phyloP scores from a whole-genome alignment of 2,113 vertebrate genomes.

The Dipodomys ordii region DNA sequence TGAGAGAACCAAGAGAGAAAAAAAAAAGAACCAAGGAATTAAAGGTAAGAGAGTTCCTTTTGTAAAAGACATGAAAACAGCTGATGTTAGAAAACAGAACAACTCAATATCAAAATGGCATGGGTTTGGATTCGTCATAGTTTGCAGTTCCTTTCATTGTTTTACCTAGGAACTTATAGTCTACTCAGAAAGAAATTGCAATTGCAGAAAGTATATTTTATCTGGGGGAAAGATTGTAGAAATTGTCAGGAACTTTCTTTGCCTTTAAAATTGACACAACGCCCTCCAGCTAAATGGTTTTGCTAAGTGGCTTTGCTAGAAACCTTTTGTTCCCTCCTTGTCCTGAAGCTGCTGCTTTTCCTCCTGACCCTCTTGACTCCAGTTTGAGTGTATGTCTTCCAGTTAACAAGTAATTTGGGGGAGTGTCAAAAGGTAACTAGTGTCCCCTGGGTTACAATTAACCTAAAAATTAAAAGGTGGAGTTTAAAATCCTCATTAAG shows the following conservation, averaged over 20 bases:
- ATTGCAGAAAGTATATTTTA: conserved; percentile 56
- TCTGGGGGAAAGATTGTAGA: conserved; percentile 62
- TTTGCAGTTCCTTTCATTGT: conserved; percentile 32
- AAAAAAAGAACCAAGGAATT: not conserved
- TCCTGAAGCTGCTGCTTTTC: conserved; percentile 65
- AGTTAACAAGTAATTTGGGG: conserved; percentile 77
- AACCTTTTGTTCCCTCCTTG: conserved; percentile 57
- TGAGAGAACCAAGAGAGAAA: not conserved
- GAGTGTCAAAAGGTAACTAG: conserved; percentile 80
- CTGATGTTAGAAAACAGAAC: conserved; percentile 23
- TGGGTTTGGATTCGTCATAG: not conserved
- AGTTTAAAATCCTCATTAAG: conserved; percentile 81
- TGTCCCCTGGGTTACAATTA: conserved; percentile 79
- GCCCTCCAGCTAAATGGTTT: conserved; percentile 76
- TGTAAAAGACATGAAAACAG: conserved; percentile 2
- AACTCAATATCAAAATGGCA: conserved; percentile 4
- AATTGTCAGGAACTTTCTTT: conserved; percentile 65
- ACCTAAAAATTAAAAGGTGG: conserved; percentile 82
- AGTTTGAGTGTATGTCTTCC: conserved; percentile 72
- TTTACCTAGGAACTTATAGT: not conserved
- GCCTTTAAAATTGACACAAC: conserved; percentile 71
- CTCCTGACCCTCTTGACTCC: conserved; percentile 75
- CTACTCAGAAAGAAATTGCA: conserved; percentile 18
- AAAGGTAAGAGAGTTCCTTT: not conserved
- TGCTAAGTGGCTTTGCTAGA: conserved; percentile 72